Base-by-base conservation (phyloP, 2,888 invertebrate genomes). In the Papilio elwesi region DNA sequence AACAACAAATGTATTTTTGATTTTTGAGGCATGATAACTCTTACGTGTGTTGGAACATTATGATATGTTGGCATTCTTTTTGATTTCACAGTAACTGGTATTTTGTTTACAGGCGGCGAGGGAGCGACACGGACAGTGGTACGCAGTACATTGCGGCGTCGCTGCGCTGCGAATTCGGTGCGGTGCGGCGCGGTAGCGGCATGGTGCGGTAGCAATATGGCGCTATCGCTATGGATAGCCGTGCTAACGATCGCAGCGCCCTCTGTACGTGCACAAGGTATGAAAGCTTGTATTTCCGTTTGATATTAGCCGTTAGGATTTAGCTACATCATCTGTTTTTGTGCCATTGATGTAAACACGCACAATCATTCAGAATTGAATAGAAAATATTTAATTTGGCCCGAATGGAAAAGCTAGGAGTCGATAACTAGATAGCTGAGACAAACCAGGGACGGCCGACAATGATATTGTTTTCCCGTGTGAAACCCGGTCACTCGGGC, bases 121-220 rank as follows among this genome's bases (percentile, higher is more conserved):
- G 49, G 59, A 59, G 49, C 67, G 51, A 38, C 48, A 49, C 66
- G 63, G 11, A 11, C 36, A 12, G 66, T 49, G 53, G 69, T 59
- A 71, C 5, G 63, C 51, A 26, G 36, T 57, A 12, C 6, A 57
- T 26, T 38, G 63, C 63, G 47, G 63, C n/a, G 47, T 47, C 13
- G 11, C 9, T 36, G 38, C 59, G 63, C 15, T 47, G 15, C 47
- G 12, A 11, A 49, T 9, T 11, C 15, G 16, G 71, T 68, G 67
- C 53, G 53, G 68, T 59, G 72, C 6, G 59, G 66, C 9, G 59
- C 43, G 74, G 71, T 11, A 70, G 65, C 80, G 82, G 79, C 76
- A 84, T 83, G 76, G 74, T 70, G 73, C 82, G 83, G 81, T 83
- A 82, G 82, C 87, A 87, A 84, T 82, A 89, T 89, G 88, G 85